Base-by-base conservation (phyloP, 2,888 invertebrate species). In the Erpobdella octoculata region DNA sequence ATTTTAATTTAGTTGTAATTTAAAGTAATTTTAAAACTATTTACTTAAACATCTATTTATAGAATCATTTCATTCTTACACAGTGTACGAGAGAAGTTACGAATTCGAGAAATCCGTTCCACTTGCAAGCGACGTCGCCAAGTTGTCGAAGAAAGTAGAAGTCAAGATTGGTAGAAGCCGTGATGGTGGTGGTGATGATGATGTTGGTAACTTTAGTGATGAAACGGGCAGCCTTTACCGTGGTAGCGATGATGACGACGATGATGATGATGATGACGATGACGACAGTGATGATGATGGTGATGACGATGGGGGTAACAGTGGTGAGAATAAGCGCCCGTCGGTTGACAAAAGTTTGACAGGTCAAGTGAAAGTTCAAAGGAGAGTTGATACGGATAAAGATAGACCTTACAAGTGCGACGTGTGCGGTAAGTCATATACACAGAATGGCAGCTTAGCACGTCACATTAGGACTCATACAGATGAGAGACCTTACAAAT, bases 381-480 rank as follows among this genome's bases (percentile, higher is more conserved):
- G 64, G 18, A 70, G 21, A 53, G 8, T 5, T 53, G 53, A 25
- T 21, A 53, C 5, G 53, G 21, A 41, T 41, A 9, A 64, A 15
- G 64, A 72, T n/a, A 69, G 58, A 18, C 59, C 36, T 18, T 46
- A 68, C 35, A n/a, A 41, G 35, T 72, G 72, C 31, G 41, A 21
- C 9, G 21, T 70, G n/a, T 72, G 72, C 37, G 35, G 59, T 18
- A 33, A 35, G 12, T 21, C 71, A n/a, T 73, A 71, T 53, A 35
- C 33, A n/a, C 65, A 48, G 58, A 31, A 46, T 25, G 48, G 37
- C n/a, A 21, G 62, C 25, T 68, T 73, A 9, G 25, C 25, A 5
- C 33, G 46, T 28, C 73, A 73, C 59, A 64, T 36, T 25, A 21
- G 59, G 28, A 71, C 66, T 18, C 73, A 73, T 46, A 66, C 67